Percentiles rank a stretch among this genome's conserved stretches.
Evolutionary conservation across 2,888 invertebrate genomes (phyloP).

Genomic region (Archips xylosteana): DNA sequence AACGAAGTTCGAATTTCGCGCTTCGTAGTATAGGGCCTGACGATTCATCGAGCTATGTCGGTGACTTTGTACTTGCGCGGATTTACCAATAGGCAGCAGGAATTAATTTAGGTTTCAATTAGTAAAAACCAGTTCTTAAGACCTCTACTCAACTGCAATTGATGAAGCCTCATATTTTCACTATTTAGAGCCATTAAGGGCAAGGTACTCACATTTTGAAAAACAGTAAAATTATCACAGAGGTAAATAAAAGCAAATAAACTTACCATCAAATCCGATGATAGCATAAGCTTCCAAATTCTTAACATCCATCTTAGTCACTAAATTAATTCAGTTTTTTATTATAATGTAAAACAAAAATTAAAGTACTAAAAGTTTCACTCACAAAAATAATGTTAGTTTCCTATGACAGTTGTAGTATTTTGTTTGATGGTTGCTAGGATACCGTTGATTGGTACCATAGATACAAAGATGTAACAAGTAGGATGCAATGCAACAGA

Average conservation of each 20-base stretch:
- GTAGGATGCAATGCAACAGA: not conserved
- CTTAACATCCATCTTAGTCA: conserved; percentile 78
- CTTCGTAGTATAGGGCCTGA: too few relatives aligned
- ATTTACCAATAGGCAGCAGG: too few relatives aligned
- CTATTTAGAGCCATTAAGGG: too few relatives aligned
- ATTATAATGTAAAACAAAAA: conserved; percentile 43
- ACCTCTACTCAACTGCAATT: not conserved
- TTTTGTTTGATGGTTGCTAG: conserved; percentile 49
- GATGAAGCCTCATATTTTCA: too few relatives aligned
- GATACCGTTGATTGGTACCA: conserved; percentile 43
- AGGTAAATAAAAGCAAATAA: not conserved
- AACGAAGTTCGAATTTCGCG: too few relatives aligned
- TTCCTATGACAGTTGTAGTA: conserved; percentile 32
- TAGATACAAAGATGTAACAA: conserved; percentile 21
- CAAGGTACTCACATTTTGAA: too few relatives aligned
- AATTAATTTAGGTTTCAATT: too few relatives aligned
- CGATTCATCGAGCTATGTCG: too few relatives aligned
- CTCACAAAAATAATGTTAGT: conserved; percentile 18
- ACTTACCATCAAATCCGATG: conserved; percentile 92
- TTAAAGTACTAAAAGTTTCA: conserved; percentile 18
- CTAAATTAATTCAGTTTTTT: conserved; percentile 39
- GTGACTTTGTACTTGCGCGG: too few relatives aligned
- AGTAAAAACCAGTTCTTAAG: conserved; percentile 4
- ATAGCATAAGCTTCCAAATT: conserved; percentile 89
- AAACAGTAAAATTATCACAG: too few relatives aligned